These are phyloP conservation scores for Zonitis immaculata DNA, from an alignment of 2,888 invertebrate species.

Conservation along the genomic window DNA sequence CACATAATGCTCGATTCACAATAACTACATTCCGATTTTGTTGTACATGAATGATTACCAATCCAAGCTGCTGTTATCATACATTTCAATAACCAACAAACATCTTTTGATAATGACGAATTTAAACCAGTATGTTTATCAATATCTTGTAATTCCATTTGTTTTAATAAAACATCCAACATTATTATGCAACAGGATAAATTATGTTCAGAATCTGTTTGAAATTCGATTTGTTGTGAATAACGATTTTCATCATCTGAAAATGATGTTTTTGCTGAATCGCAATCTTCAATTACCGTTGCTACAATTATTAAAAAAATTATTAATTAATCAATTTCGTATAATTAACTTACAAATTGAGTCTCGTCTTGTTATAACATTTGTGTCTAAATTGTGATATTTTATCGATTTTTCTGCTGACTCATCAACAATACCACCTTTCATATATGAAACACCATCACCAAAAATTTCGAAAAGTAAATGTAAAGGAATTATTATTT, in stretches of 20 bases:
- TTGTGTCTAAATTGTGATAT: conserved; percentile 42
- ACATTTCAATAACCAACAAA: conserved; percentile 67
- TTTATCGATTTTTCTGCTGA: conserved; percentile 46
- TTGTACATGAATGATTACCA: conserved; percentile 58
- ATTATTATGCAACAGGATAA: conserved; percentile 94
- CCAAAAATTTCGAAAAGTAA: conserved; percentile 88
- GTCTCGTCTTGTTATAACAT: conserved; percentile 47
- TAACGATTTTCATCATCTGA: conserved; percentile 64
- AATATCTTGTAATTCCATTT: conserved; percentile 86
- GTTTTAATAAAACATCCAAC: conserved; percentile 91
- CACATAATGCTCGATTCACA: conserved; percentile 93
- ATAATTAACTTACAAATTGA: conserved; percentile 59
- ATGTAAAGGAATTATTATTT: conserved; percentile 82
- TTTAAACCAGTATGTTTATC: conserved; percentile 75
- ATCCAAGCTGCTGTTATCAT: conserved; percentile 74
- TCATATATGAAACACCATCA: conserved; percentile 76
- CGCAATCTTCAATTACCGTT: conserved; percentile 61
- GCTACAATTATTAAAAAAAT: too few species aligned
- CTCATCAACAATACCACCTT: conserved; percentile 51
- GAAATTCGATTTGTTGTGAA: conserved; percentile 62
- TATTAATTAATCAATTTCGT: too few species aligned
- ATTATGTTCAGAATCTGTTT: conserved; percentile 68
- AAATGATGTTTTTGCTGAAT: conserved; percentile 63
- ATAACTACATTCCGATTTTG: conserved; percentile 75
- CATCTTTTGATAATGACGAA: conserved; percentile 68